Conservation (phyloP, 2,797 vertebrate genomes). For the Xenops minutus region DNA sequence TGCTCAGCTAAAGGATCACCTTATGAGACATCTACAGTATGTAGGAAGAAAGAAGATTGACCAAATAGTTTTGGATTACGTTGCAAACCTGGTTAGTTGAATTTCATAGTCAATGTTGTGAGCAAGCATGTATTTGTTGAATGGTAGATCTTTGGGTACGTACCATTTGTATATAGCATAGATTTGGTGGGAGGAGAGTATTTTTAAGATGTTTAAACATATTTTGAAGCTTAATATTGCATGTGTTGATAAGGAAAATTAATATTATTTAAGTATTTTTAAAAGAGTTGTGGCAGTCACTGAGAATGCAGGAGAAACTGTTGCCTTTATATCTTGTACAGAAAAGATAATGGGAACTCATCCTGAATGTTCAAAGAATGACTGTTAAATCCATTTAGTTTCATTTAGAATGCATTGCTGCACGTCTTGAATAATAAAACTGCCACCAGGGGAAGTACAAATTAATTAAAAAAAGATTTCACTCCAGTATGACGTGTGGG, state of each 20-base stretch:
- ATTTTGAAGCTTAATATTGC: not conserved
- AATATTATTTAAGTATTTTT: not conserved
- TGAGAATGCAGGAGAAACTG: not conserved
- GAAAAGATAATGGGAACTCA: not conserved
- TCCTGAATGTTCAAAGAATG: not conserved
- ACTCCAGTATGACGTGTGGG: not conserved
- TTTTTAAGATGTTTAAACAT: not conserved
- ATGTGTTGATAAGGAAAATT: not conserved
- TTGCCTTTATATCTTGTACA: not conserved
- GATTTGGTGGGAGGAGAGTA: not conserved
- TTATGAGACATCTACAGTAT: slow-evolving; percentile 85
- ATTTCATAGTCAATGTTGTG: not conserved
- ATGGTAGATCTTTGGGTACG: not conserved
- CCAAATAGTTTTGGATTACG: slow-evolving; percentile 86
- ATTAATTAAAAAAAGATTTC: not conserved
- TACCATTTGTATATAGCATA: not conserved
- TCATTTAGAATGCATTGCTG: not conserved
- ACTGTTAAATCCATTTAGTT: not conserved
- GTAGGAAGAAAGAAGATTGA: slow-evolving; percentile 91
- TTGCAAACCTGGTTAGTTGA: slow-evolving; percentile 84
- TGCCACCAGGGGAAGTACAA: not conserved
- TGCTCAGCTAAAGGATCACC: slow-evolving; percentile 89
- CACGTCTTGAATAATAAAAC: not conserved
- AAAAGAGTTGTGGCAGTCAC: not conserved
- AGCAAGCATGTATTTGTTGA: not conserved